A percentile compares a stretch with the other conserved stretches of the same genome.
Evolutionary conservation across 1,140 invertebrate species (phyloP).

Genomic region (Eulimnadia texana): DNA sequence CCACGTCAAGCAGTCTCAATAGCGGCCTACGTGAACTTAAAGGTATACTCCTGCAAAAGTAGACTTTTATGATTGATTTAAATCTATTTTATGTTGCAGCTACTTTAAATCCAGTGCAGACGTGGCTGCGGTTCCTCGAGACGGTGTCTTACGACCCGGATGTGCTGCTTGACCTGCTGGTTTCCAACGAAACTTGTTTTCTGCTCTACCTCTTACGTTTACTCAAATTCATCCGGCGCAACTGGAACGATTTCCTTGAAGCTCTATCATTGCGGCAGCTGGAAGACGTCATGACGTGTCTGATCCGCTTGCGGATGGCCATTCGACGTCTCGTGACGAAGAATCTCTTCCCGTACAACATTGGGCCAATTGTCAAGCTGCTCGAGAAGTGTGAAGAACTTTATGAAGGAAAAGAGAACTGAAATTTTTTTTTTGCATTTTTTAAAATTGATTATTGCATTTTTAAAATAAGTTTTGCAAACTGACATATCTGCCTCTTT

Average conservation of each 20-base stretch:
- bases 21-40: slow-evolving; percentile 2
- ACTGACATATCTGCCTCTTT: background rate
- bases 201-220: slow-evolving; percentile 69
- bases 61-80: slow-evolving; percentile 47
- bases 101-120: slow-evolving; percentile 44
- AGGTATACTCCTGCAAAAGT: background rate
- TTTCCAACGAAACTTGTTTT: slow-evolving; percentile 83
- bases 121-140: slow-evolving; percentile 67
- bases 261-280: slow-evolving; percentile 41
- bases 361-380: slow-evolving; percentile 66
- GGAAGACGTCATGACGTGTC: slow-evolving; percentile 65
- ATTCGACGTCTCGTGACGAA: slow-evolving; percentile 67
- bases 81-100: slow-evolving; percentile 51
- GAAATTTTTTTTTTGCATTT: background rate
- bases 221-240: slow-evolving; percentile 66
- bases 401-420: slow-evolving; percentile 56
- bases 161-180: slow-evolving; percentile 68
- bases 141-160: slow-evolving; percentile 67
- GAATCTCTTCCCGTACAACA: slow-evolving; percentile 75
- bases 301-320: slow-evolving; percentile 60
- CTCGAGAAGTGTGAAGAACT: slow-evolving; percentile 70
- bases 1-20: slow-evolving; percentile 3
- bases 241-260: slow-evolving; percentile 65
- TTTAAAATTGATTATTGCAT: no score
- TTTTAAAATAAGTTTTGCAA: background rate